Conservation (phyloP, 2,113 vertebrate species). For the Ranitomeya variabilis region DNA sequence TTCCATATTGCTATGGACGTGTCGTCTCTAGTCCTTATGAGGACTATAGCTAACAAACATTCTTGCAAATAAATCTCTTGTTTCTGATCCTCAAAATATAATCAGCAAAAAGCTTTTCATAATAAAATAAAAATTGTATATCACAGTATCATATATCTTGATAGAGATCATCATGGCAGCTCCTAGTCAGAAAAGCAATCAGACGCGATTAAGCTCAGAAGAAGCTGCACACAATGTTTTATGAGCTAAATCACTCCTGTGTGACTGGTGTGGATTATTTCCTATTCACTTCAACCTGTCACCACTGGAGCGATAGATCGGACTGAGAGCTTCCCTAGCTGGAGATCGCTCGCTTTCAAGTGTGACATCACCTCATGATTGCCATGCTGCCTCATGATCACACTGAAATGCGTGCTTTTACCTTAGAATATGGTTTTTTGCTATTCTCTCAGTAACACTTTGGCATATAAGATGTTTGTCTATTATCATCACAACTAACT, state of each 20-base stretch:
- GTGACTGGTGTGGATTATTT: slow-evolving; percentile 23
- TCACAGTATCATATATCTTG: slow-evolving; percentile 26
- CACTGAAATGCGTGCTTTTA: background rate
- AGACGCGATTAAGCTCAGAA: slow-evolving; percentile 1
- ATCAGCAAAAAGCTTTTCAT: background rate
- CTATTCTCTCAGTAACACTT: background rate
- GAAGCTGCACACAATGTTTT: slow-evolving; percentile 14
- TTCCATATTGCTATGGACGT: background rate
- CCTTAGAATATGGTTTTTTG: background rate
- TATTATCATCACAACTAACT: too few relatives aligned
- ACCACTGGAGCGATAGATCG: slow-evolving; percentile 22
- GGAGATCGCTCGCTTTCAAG: slow-evolving; percentile 6
- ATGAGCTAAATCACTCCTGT: slow-evolving; percentile 24
- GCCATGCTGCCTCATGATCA: slow-evolving; percentile 6
- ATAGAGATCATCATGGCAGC: background rate
- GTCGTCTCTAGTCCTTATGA: background rate
- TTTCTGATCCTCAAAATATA: background rate
- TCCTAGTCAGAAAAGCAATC: slow-evolving; percentile 20
- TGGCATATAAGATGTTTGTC: background rate
- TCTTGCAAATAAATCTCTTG: background rate
- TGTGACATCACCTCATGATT: slow-evolving; percentile 23
- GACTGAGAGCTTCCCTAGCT: slow-evolving; percentile 7
- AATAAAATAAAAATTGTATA: slow-evolving; percentile 23
- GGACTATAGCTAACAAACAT: background rate
- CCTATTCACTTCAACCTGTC: slow-evolving; percentile 27